Evolutionary conservation across 2,797 vertebrate genomes (phyloP).

Genomic region (Notamacropus eugenii): DNA sequence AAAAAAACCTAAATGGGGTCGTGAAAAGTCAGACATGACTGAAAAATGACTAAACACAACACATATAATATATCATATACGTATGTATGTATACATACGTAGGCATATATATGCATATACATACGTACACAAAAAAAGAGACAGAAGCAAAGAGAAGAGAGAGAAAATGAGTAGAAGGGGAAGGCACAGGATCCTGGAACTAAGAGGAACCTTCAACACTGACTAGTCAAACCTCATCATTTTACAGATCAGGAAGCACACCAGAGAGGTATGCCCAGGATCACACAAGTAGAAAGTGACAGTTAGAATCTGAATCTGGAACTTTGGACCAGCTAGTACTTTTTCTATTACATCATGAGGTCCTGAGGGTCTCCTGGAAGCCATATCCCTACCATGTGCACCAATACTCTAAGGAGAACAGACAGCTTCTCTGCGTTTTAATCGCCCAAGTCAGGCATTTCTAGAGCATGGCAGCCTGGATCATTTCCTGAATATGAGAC

Average conservation of each 20-base stretch:
- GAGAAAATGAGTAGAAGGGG: background rate
- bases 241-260: constrained; percentile 22
- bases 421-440: background rate
- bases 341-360: background rate
- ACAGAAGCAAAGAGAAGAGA: background rate
- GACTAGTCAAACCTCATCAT: background rate
- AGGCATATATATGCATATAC: background rate
- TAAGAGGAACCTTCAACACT: background rate
- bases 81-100: background rate
- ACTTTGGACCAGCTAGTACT: too few species aligned
- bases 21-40: background rate
- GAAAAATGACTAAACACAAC: background rate
- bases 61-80: background rate
- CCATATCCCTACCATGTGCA: background rate
- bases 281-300: background rate
- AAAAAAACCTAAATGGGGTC: background rate
- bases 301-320: background rate
- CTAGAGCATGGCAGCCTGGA: background rate
- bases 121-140: background rate
- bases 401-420: background rate
- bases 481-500: background rate
- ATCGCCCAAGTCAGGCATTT: background rate
- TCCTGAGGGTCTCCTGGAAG: background rate
- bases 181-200: background rate
- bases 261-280: background rate